These are phyloP conservation scores for Euzophera pinguis DNA, from an alignment of 2,888 invertebrate genomes.

Conservation along the genomic window DNA sequence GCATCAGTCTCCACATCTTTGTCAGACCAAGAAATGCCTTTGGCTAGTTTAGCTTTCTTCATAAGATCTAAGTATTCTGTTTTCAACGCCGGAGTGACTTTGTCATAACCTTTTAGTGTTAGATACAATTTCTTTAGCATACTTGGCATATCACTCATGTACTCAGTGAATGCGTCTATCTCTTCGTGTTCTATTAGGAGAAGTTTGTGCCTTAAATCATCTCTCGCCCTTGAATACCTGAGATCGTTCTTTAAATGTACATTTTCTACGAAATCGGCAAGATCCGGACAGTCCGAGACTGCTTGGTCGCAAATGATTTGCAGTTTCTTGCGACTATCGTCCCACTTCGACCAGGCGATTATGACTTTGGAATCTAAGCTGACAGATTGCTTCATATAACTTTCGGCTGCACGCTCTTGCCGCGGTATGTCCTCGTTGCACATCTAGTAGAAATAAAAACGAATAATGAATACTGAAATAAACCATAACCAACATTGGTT, in stretches of 20 bases:
- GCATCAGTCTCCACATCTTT: conserved; percentile 46
- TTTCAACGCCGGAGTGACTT: conserved; percentile 76
- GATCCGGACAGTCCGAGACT: conserved; percentile 40
- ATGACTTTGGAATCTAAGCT: conserved; percentile 52
- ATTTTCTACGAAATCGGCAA: conserved; percentile 45
- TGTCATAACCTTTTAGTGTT: conserved; percentile 80
- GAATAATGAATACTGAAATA: background rate
- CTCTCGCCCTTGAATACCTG: conserved; percentile 58
- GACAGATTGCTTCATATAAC: conserved; percentile 52
- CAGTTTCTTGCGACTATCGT: conserved; percentile 44
- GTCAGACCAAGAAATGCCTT: conserved; percentile 82
- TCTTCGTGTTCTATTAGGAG: conserved; percentile 68
- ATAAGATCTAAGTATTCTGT: conserved; percentile 80
- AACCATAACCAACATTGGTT: too few species aligned
- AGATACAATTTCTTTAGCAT: conserved; percentile 80
- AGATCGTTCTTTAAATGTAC: conserved; percentile 51
- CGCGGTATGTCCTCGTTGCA: conserved; percentile 65
- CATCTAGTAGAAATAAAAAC: conserved; percentile 42
- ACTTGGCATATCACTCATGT: conserved; percentile 71
- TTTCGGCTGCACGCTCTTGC: conserved; percentile 60
- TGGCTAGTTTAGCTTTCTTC: conserved; percentile 79
- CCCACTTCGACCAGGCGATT: conserved; percentile 50
- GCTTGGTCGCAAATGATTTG: conserved; percentile 44
- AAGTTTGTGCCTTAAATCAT: conserved; percentile 53
- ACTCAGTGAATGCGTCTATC: conserved; percentile 69